Evolutionary conservation across 2,797 vertebrate species (phyloP).

Genomic region (Dicrostonyx torquatus): DNA sequence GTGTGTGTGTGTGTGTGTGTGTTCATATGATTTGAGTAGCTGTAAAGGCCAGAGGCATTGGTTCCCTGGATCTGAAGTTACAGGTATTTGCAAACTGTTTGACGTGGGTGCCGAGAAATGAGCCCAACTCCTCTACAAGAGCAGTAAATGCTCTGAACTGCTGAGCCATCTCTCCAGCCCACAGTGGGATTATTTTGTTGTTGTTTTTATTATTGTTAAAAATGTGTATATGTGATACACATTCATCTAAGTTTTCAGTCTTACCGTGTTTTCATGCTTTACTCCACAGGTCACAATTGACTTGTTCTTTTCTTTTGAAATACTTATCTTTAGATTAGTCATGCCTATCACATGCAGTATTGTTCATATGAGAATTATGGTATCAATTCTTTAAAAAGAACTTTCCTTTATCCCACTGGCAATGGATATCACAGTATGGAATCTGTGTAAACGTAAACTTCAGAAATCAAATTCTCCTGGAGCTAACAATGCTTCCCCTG

Average conservation of each 20-base stretch:
- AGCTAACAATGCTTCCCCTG: constrained; percentile 59
- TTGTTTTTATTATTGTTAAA: neutral
- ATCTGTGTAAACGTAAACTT: constrained; percentile 61
- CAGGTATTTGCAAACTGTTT: neutral
- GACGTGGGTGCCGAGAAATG: neutral
- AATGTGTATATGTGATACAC: neutral
- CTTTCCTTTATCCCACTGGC: constrained; percentile 26
- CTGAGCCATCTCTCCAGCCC: no score
- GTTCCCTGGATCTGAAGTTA: neutral
- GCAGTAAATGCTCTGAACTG: neutral
- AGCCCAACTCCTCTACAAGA: neutral
- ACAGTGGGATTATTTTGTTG: constrained; percentile 26
- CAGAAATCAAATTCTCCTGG: constrained; percentile 65
- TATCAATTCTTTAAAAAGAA: constrained; percentile 59
- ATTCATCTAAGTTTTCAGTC: neutral
- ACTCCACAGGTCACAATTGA: neutral
- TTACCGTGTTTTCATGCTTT: constrained; percentile 5
- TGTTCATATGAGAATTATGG: constrained; percentile 58
- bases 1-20: neutral
- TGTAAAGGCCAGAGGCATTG: neutral
- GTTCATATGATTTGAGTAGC: neutral
- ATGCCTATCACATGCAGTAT: constrained; percentile 52
- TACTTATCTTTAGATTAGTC: constrained; percentile 55
- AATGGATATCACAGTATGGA: constrained; percentile 61
- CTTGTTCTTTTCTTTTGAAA: constrained; percentile 54